A percentile compares a stretch with the other conserved stretches of the same genome.
phyloP scores from a whole-genome alignment of 2,888 invertebrate genomes.

The Eilema depressum region DNA sequence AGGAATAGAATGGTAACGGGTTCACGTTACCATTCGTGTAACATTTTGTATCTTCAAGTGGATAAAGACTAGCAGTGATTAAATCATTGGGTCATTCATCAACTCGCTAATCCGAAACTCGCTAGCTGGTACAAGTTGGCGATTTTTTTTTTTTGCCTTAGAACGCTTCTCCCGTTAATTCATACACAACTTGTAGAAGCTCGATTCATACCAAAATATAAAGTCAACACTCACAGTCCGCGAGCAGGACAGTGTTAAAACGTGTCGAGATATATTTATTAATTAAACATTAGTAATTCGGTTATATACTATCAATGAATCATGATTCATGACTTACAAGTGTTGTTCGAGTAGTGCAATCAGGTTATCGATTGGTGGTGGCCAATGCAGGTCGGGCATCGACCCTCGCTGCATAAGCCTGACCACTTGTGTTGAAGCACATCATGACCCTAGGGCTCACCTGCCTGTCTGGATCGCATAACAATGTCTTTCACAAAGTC shows the following conservation, averaged over 20 bases:
- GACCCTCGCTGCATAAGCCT: slow-evolving; percentile 67
- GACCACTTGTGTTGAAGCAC: slow-evolving; percentile 46
- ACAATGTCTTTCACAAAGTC: slow-evolving; percentile 31
- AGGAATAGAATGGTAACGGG: too few relatives aligned
- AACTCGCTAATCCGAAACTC: too few relatives aligned
- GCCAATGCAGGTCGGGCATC: slow-evolving; percentile 72
- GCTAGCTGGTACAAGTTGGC: too few relatives aligned
- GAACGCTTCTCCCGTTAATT: too few relatives aligned
- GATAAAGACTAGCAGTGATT: too few relatives aligned
- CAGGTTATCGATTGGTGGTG: slow-evolving; percentile 83
- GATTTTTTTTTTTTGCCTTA: too few relatives aligned
- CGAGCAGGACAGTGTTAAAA: slow-evolving; percentile 40
- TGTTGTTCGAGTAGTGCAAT: slow-evolving; percentile 72
- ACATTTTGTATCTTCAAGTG: too few relatives aligned
- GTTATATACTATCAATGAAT: slow-evolving; percentile 61
- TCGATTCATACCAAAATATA: slow-evolving; percentile 13
- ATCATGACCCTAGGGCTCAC: slow-evolving; percentile 53
- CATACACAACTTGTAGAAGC: background rate
- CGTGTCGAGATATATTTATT: slow-evolving; percentile 46
- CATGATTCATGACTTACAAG: slow-evolving; percentile 59
- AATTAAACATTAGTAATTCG: slow-evolving; percentile 58
- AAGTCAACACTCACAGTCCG: slow-evolving; percentile 30
- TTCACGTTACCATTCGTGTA: too few relatives aligned
- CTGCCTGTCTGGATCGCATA: slow-evolving; percentile 39
- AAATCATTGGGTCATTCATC: too few relatives aligned